Base-by-base conservation (phyloP, 2,113 vertebrate species). In the Cephalopholis sonnerati region DNA sequence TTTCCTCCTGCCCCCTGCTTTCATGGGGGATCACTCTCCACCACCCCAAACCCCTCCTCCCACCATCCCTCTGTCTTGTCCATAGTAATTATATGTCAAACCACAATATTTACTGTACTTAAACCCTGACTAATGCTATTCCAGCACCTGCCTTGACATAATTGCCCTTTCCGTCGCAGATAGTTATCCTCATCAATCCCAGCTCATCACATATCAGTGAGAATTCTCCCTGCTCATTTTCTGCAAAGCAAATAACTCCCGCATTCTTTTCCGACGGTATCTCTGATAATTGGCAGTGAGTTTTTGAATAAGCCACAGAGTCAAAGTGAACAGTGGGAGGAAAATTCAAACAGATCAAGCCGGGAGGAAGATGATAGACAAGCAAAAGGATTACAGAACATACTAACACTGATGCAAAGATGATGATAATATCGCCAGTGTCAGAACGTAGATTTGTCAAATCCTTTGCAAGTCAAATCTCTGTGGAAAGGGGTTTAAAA, bases 301-400 rank as follows among this genome's bases (percentile, higher is more conserved):
- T 53, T 76, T 77, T 68, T 63, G 74, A 75, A 61, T 63, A 84
- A 82, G 55, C 41, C 74, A 57, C 54, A 12, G 71, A 79, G 77
- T 81, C 74, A 79, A 72, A 79, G 58, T 18, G 66, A 88, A 73
- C 61, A 70, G 83, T 81, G 81, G 79, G 81, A 88, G 74, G 57
- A 88, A 74, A 65, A 77, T 82, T 76, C 51, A 84, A 84, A 79
- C 48, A 59, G 65, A 70, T 81, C 51, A 58, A 61, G 61, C 83
- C 10, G 59, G 72, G 57, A 68, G 51, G 55, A 13, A 25, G 66
- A 79, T 86, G 79, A 86, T 20, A 86, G 70, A 84, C 86, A 84
- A 46, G 64, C 53, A 57, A 76, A 81, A 61, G 72, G 81, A 80
- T 86, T 84, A 82, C 61, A 79, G 81, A 68, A 48, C 1, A 41